Conservation (phyloP, 2,113 vertebrate species). For the Silurus meridionalis region DNA sequence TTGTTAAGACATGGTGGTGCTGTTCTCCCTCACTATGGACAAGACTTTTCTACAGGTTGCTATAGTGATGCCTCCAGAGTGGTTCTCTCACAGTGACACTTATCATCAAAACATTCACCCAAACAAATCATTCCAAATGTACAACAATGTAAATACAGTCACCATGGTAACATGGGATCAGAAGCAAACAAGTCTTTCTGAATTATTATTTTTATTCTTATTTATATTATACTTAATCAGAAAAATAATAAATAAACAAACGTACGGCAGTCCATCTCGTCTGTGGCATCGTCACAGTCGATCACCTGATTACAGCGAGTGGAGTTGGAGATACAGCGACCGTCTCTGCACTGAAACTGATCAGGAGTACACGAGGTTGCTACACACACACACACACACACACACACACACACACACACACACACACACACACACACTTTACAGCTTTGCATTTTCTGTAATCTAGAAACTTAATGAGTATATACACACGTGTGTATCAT, state of each 20-base stretch:
- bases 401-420: conserved; percentile 30
- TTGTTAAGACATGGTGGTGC: background rate
- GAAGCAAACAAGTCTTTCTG: background rate
- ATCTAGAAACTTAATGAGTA: too few species aligned
- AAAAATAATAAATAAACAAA: conserved; percentile 37
- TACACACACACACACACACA: conserved; percentile 60
- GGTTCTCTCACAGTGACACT: background rate
- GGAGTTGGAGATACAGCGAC: conserved; percentile 87
- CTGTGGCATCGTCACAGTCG: conserved; percentile 89
- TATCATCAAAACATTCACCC: background rate
- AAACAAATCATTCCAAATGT: background rate
- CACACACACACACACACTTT: background rate
- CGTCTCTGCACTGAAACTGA: conserved; percentile 89
- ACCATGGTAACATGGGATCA: background rate
- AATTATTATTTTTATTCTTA: background rate
- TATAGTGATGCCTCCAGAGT: background rate
- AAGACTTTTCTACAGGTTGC: background rate
- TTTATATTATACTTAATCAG: background rate
- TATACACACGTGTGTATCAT: background rate
- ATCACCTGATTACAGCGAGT: conserved; percentile 94
- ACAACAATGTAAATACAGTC: background rate
- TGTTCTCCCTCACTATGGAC: background rate
- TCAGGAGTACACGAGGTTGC: conserved; percentile 82
- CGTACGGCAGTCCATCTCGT: conserved; percentile 97
- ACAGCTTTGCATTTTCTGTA: too few species aligned